These are phyloP conservation scores for Chiridota heheva DNA, from an alignment of 35 echinoderm and acorn worm species.

Conservation along the genomic window DNA sequence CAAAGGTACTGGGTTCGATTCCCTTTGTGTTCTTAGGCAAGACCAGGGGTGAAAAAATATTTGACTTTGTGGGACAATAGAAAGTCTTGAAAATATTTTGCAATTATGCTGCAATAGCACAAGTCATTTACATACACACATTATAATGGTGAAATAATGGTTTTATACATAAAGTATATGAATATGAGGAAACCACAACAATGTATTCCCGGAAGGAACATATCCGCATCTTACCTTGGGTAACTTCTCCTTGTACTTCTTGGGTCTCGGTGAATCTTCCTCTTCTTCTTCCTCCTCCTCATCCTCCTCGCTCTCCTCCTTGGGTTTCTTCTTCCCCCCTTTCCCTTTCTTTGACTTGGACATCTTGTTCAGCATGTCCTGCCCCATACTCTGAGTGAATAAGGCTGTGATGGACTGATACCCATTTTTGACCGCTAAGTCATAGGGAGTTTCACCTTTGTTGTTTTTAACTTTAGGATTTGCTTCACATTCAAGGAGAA, in stretches of 20 bases:
- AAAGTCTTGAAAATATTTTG: too few species aligned
- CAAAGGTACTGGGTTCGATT: too few species aligned
- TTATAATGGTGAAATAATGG: too few species aligned
- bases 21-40: too few species aligned
- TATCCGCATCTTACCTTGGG: slow-evolving; percentile 82
- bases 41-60: too few species aligned
- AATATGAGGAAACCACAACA: too few species aligned
- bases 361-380: slow-evolving; percentile 97
- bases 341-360: slow-evolving; percentile 74
- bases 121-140: too few species aligned
- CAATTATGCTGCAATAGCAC: too few species aligned
- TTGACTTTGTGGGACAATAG: too few species aligned
- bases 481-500: slow-evolving; percentile 71
- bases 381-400: slow-evolving; percentile 91
- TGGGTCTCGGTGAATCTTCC: slow-evolving; percentile 38
- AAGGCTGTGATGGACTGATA: slow-evolving; percentile 77
- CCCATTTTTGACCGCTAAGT: slow-evolving; percentile 86
- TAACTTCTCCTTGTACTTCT: slow-evolving; percentile 85
- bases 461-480: slow-evolving; percentile 84
- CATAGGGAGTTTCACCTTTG: slow-evolving; percentile 90
- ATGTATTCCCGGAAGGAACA: neutral
- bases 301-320: slow-evolving; percentile 44
- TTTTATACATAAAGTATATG: too few species aligned
- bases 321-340: slow-evolving; percentile 47
- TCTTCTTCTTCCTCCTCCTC: slow-evolving; percentile 61